These are phyloP conservation scores for Cetoscarus ocellatus DNA, from an alignment of 2,797 vertebrate species.

Conservation along the genomic window DNA sequence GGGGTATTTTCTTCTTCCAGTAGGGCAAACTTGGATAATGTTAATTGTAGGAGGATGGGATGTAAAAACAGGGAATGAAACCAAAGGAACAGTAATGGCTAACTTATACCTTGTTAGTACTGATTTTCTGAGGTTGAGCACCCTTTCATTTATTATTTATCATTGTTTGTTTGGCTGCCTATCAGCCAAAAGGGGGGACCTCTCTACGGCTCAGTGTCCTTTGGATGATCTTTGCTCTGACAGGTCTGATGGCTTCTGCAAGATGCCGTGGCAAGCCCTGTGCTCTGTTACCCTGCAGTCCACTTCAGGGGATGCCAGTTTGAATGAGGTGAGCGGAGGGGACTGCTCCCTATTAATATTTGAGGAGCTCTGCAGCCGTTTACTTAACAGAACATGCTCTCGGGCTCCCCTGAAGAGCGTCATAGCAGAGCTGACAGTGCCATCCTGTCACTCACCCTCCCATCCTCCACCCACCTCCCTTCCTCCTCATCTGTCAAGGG, in stretches of 20 bases:
- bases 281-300: slow-evolving; percentile 23
- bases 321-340: slow-evolving; percentile 54
- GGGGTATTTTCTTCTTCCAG: slow-evolving; percentile 3
- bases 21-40: slow-evolving; percentile 13
- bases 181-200: background rate
- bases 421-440: slow-evolving; percentile 62
- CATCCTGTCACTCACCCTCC: slow-evolving; percentile 73
- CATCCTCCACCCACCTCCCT: slow-evolving; percentile 23
- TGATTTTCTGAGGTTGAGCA: slow-evolving; percentile 77
- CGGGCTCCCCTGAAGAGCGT: slow-evolving; percentile 69
- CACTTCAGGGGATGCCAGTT: slow-evolving; percentile 55
- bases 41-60: too few relatives aligned
- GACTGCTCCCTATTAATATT: slow-evolving; percentile 81
- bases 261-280: slow-evolving; percentile 13
- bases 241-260: slow-evolving; percentile 32
- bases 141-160: slow-evolving; percentile 84
- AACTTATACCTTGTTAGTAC: slow-evolving; percentile 82
- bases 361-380: slow-evolving; percentile 81
- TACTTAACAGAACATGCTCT: slow-evolving; percentile 81
- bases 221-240: slow-evolving; percentile 13
- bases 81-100: slow-evolving; percentile 57
- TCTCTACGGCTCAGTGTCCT: background rate
- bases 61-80: slow-evolving; percentile 34
- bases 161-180: slow-evolving; percentile 60
- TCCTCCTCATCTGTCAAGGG: slow-evolving; percentile 26